Percentiles rank a stretch among this genome's conserved stretches.
phyloP scores from a whole-genome alignment of 92 coral and sea anemone genomes.

The Umimayanthus chanpuru region DNA sequence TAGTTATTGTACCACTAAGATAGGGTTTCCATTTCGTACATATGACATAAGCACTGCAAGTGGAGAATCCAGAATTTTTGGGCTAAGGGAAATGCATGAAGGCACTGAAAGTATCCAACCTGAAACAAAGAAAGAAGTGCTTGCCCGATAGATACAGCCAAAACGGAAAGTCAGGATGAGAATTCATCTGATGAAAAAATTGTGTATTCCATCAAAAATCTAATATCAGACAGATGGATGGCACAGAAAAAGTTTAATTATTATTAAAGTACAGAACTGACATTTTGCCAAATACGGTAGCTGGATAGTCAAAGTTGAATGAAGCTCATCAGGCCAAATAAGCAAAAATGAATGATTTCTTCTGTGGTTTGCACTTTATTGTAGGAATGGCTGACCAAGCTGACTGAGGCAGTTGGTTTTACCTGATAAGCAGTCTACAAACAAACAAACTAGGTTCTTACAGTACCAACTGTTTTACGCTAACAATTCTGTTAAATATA shows the following conservation, averaged over 20 bases:
- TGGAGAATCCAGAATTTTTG: background rate
- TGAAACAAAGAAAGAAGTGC: background rate
- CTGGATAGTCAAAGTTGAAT: background rate
- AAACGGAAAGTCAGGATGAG: background rate
- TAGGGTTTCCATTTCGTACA: too few relatives aligned
- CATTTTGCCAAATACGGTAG: background rate
- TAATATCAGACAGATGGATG: background rate
- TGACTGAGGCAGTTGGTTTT: too few relatives aligned
- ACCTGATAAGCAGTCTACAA: too few relatives aligned
- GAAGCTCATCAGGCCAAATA: background rate
- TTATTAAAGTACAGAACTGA: background rate
- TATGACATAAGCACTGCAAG: too few relatives aligned
- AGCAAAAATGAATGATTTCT: background rate
- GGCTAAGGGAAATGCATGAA: background rate
- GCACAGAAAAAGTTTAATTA: background rate
- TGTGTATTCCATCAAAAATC: background rate
- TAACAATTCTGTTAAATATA: too few relatives aligned
- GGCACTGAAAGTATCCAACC: background rate
- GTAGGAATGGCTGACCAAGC: too few relatives aligned
- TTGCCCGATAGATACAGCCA: background rate
- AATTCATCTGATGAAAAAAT: background rate
- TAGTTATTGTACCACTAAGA: too few relatives aligned
- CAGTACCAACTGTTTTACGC: too few relatives aligned
- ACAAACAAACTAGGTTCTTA: too few relatives aligned
- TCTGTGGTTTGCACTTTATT: too few relatives aligned